Evolutionary conservation across 2,888 invertebrate genomes (phyloP), one percentile per base, ranked within the genome.

Genomic region (Laspeyria flexula): DNA sequence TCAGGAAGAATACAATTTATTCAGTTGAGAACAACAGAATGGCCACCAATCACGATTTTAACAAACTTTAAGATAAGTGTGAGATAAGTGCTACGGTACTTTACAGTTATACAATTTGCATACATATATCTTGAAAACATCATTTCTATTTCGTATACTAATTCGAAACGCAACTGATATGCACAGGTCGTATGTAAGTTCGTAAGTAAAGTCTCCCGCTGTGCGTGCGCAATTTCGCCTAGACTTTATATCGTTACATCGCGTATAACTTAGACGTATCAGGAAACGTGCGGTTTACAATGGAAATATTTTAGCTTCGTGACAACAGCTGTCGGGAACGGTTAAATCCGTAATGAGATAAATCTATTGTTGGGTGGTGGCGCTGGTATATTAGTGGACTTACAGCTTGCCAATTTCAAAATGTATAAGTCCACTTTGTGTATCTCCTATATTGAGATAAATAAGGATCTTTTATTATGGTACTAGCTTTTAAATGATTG

Each of bases 291-390:
- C 43, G 73, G 72, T 73, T 80, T 78, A 80, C 79, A 73, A 72
- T 57, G 66, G 55, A 67, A 75, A 77, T 84, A 81, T 75, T 77
- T 81, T 71, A 78, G 65, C 54, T 60, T 61, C 71, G 75, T 75
- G 83, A 84, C 81, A 79, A 73, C 68, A 43, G 55, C 74, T 75
- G 85, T 80, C 82, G 61, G 57, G 75, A 65, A 75, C 76, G 66
- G 79, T 83, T 85, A 80, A 78, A 73, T 65, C 68, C 65, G 75
- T 83, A 79, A 83, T 81, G 75, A 81, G 78, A 77, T 81, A 79
- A 79, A 79, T 69, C 71, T 64, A 58, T 62, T 59, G 63, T 68
- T 55, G 49, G 42, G 43, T 42, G 44, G 43, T 53, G 64, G 60
- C 57, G n/a, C 62, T 52, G 55, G 21, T 47, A 54, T 65, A 62